Evolutionary conservation across 2,888 invertebrate genomes (phyloP), one percentile per base, ranked within the genome.

Genomic region (Trilocha varians): DNA sequence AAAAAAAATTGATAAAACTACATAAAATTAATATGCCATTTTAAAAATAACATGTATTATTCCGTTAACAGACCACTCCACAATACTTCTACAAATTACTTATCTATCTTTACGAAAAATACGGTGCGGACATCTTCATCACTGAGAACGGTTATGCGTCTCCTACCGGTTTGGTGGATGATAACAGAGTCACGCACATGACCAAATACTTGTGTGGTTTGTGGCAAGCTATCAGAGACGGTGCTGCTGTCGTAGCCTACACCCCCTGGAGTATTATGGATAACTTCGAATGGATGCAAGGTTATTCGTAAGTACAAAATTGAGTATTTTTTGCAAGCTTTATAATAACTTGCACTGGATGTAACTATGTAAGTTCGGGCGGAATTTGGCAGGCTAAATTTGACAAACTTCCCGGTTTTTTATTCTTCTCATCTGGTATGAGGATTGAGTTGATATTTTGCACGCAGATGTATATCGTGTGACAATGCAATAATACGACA

Each of bases 231-330:
- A 53, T 76, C 1, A 54, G 62, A 35, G 71, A 74, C 32, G 70
- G 70, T 0, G 74, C 70, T 16, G 65, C 79, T 41, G 65, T 83
- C 2, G 55, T 48, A 41, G 87, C 84, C 0, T 89, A 88, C 57
- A 78, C 80, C 1, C 75, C 75, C 14, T 88, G 89, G 88, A 86
- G 84, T 36, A 62, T 89, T 2, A 70, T 89, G 65, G 90, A 90
- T 53, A 88, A 87, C 52, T 88, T 89, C 50, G 88, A 89, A 62
- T 89, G 88, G 88, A 16, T 13, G 33, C 1, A 49, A 57, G 1
- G 48, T 50, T 36, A 85, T 55, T 65, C 61, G 72, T 42, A 8
- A 38, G 33, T 34, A 41, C 16, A 17, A n/a, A 34, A 6, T n/a
- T n/a, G n/a, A n/a, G n/a, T n/a, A n/a, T n/a, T n/a, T n/a, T n/a